Evolutionary conservation across 1,140 invertebrate genomes (phyloP), one percentile per base, ranked within the genome.

Genomic region (Atta texana): DNA sequence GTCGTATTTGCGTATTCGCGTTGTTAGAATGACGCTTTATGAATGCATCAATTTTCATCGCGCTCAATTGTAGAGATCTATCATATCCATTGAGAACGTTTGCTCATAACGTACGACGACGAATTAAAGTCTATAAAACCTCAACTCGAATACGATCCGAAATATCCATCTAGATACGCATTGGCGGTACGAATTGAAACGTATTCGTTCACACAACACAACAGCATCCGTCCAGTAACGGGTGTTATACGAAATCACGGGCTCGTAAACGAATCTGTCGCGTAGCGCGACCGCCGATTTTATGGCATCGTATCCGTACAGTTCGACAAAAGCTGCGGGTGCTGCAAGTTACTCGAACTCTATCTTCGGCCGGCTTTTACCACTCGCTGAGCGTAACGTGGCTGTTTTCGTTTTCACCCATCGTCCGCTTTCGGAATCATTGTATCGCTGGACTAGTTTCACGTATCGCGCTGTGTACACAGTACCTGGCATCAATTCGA

Each of bases 261-360:
- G 75, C 51, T 88, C 86, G 87, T 88, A 91, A 92, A 92, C 88
- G 91, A 92, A 88, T 90, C 87, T 86, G 91, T 88, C 90, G 75
- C 49, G 74, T 14, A 74, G 78, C 51, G 57, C 69, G 75, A 89
- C 6, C 71, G 55, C 53, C 81, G 89, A 87, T 89, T 90, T 90
- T 90, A 90, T 49, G 86, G 72, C 55, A 86, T 76, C 85, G 87
- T 90, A 86, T 77, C 51, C 72, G 63, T 74, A 75, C 55, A 14
- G 28, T 51, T 66, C 75, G 85, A 88, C 87, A 90, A 89, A 84
- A 85, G 80, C 72, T 63, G 74, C 55, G 66, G 57, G 77, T 12
- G 63, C 28, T 55, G 86, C 82, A 51, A 87, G 86, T 85, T 87
- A 51, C 57, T 66, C 61, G 51, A 55, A 72, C 34, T 87, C 61